Conservation (phyloP, 1,140 invertebrate genomes). For the Tigriopus japonicus region DNA sequence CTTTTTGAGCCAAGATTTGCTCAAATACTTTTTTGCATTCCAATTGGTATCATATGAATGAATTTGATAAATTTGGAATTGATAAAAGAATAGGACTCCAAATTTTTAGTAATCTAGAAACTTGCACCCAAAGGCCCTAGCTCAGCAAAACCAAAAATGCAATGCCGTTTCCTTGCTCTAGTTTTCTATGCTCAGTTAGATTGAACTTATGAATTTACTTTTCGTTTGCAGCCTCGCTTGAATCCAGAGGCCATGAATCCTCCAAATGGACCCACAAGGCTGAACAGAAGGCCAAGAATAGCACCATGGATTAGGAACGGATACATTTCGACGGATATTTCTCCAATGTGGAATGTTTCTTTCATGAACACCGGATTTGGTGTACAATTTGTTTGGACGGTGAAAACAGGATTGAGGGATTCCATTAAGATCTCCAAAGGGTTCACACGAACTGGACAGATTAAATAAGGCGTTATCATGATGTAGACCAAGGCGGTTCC, state of each 20-base stretch:
- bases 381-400: conserved; percentile 15
- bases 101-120: no score
- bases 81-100: no score
- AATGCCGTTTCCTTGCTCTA: no score
- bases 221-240: conserved; percentile 96
- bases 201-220: conserved; percentile 36
- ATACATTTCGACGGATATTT: conserved; percentile 51
- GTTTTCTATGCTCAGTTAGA: no score
- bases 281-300: conserved; percentile 71
- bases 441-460: conserved; percentile 15
- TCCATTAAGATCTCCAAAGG: conserved; percentile 16
- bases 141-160: no score
- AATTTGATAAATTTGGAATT: no score
- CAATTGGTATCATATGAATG: no score
- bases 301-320: conserved; percentile 90
- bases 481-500: background rate
- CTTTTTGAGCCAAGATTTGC: no score
- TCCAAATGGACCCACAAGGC: conserved; percentile 95
- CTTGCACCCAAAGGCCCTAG: no score
- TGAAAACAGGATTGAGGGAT: conserved; percentile 15
- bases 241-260: conserved; percentile 95
- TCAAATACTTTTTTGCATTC: no score
- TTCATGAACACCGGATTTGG: conserved; percentile 14
- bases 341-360: conserved; percentile 9
- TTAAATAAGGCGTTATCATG: background rate